A percentile compares a stretch with the other conserved stretches of the same genome.
Conservation (phyloP, 2,888 invertebrate species). For the Pachymerium ferrugineum region DNA sequence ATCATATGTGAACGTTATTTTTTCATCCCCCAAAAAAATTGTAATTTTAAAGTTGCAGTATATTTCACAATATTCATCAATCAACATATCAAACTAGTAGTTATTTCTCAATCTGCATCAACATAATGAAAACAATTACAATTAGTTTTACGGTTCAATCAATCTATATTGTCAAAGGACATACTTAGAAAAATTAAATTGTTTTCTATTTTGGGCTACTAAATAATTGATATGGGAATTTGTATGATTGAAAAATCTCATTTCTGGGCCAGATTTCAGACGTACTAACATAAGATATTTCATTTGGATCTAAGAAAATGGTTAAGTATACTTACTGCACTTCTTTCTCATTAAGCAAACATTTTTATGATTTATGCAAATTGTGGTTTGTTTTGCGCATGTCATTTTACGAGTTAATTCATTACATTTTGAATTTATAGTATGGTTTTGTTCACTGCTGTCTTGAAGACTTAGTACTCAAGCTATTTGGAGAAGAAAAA, state of each 20-base stretch:
- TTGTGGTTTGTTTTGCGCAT: conserved; percentile 31
- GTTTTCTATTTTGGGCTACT: background rate
- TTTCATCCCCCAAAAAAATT: too few relatives aligned
- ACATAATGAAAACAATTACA: too few relatives aligned
- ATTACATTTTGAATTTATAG: conserved; percentile 37
- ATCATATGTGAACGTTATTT: too few relatives aligned
- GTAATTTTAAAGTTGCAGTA: too few relatives aligned
- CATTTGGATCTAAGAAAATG: too few relatives aligned
- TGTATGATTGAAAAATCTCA: background rate
- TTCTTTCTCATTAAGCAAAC: background rate
- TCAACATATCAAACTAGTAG: too few relatives aligned
- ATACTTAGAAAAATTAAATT: background rate
- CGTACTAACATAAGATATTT: too few relatives aligned
- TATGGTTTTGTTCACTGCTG: conserved; percentile 41
- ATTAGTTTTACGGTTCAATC: too few relatives aligned
- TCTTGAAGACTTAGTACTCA: conserved; percentile 40
- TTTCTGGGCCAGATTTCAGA: background rate
- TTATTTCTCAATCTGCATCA: too few relatives aligned
- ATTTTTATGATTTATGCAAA: background rate
- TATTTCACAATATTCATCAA: too few relatives aligned
- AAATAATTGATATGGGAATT: background rate
- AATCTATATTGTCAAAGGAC: too few relatives aligned
- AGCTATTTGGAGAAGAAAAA: conserved; percentile 39
- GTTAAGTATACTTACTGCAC: too few relatives aligned
- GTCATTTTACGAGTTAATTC: conserved; percentile 29